phyloP scores from a whole-genome alignment of 2,113 vertebrate species.

The Daphoenositta chrysoptera region DNA sequence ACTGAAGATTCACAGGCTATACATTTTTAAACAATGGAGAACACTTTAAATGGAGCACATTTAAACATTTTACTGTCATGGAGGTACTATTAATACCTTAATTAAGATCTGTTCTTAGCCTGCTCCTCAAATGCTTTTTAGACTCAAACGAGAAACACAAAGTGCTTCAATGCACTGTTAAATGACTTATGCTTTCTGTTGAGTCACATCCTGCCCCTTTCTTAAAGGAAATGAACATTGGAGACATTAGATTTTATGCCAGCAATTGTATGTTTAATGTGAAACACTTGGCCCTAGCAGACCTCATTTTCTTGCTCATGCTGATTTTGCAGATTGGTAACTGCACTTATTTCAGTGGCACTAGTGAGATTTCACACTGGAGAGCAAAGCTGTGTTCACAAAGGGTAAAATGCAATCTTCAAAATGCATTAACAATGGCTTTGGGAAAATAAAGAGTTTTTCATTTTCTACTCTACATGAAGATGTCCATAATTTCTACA shows the following conservation, averaged over 20 bases:
- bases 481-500: background rate
- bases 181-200: background rate
- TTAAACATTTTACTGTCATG: background rate
- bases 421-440: background rate
- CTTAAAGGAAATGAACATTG: background rate
- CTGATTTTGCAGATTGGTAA: background rate
- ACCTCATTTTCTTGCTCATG: background rate
- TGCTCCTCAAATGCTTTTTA: background rate
- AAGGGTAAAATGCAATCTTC: background rate
- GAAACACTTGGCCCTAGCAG: background rate
- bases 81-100: background rate
- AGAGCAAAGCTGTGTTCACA: background rate
- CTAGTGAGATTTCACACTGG: background rate
- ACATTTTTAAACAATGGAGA: background rate
- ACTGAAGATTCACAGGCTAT: background rate
- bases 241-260: background rate
- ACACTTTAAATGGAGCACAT: background rate
- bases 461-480: background rate
- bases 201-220: constrained; percentile 6
- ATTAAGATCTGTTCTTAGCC: background rate
- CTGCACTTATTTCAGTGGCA: background rate
- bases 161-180: background rate
- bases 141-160: background rate
- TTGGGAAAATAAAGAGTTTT: background rate
- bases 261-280: constrained; percentile 11